Conservation (phyloP, 2,113 vertebrate genomes). For the Elachura formosa region DNA sequence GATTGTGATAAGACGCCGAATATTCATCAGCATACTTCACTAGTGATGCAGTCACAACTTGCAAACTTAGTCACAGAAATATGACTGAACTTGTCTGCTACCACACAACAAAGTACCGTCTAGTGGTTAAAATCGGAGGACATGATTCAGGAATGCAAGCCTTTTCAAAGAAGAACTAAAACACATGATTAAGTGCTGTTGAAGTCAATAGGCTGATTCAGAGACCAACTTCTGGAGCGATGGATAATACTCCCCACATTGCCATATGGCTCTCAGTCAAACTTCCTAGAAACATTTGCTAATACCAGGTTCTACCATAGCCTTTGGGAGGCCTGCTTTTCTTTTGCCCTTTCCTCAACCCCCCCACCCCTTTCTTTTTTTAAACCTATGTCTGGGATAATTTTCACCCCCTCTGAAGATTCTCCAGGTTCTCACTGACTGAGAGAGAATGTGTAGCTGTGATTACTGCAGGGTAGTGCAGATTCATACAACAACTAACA, state of each 20-base stretch:
- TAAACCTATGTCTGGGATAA: not conserved
- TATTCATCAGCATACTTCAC: conserved; percentile 32
- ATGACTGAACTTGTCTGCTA: conserved; percentile 58
- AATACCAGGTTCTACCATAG: conserved; percentile 37
- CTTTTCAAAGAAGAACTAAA: conserved; percentile 56
- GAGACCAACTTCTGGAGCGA: conserved; percentile 49
- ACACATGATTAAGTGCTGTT: conserved; percentile 61
- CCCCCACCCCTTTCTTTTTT: not conserved
- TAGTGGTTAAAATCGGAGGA: conserved; percentile 58
- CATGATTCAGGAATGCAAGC: conserved; percentile 59
- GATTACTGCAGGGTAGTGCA: not conserved
- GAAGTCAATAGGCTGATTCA: conserved; percentile 65
- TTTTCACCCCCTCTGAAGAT: conserved; percentile 36
- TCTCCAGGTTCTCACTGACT: not conserved
- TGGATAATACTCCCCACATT: conserved; percentile 55
- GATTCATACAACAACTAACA: not conserved
- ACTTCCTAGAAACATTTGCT: conserved; percentile 59
- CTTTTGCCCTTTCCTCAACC: not conserved
- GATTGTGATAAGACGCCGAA: conserved; percentile 38
- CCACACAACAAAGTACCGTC: conserved; percentile 58
- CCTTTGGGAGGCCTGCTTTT: conserved; percentile 45
- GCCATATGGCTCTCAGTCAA: conserved; percentile 63
- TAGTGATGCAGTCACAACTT: conserved; percentile 44
- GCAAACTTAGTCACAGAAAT: conserved; percentile 61
- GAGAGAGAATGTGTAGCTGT: not conserved